Conservation (phyloP, 2,113 vertebrate species). For the Capreolus pygargus region DNA sequence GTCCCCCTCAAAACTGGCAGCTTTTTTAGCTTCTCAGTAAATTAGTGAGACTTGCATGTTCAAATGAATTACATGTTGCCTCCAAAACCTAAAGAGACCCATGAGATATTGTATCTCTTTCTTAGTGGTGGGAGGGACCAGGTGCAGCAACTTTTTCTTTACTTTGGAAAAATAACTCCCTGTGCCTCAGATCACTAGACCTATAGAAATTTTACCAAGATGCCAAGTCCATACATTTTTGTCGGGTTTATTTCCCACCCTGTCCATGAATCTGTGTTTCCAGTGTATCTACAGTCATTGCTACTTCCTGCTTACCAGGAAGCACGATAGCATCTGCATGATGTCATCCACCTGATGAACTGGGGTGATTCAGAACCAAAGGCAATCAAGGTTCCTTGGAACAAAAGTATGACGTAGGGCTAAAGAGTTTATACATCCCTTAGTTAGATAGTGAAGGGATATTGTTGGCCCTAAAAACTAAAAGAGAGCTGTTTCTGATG, state of each 20-base stretch:
- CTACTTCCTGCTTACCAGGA: not conserved
- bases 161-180: not conserved
- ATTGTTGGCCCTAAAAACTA: not conserved
- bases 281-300: not conserved
- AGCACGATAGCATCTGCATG: not conserved
- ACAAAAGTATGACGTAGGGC: not conserved
- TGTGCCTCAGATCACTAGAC: not conserved
- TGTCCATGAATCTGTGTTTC: not conserved
- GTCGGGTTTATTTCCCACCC: not conserved
- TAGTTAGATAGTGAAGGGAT: not conserved
- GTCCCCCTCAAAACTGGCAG: not conserved
- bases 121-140: not conserved
- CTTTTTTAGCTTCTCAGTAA: not conserved
- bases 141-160: not conserved
- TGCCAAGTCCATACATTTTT: not conserved
- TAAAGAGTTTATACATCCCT: not conserved
- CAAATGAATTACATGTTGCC: not conserved
- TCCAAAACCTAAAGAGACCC: not conserved
- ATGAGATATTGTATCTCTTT: not conserved
- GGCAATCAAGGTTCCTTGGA: not conserved
- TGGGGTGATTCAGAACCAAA: constrained; percentile 16
- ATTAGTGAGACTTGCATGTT: not conserved
- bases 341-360: not conserved
- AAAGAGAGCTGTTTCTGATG: not conserved
- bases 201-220: not conserved